phyloP scores from a whole-genome alignment of 2,888 invertebrate genomes.

The Conops quadrifasciatus region DNA sequence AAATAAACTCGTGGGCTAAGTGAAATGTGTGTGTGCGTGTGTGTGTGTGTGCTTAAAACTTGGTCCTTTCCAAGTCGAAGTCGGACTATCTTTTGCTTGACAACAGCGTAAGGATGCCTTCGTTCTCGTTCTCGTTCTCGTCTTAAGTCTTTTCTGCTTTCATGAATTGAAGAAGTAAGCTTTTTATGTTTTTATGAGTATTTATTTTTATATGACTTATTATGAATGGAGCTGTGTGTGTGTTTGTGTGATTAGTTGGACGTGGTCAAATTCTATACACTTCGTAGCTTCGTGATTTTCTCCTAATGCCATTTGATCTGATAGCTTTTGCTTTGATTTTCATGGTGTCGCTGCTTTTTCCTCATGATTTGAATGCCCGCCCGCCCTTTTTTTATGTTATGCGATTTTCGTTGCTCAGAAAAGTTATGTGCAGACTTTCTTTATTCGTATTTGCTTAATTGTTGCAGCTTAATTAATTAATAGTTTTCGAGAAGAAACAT shows the following conservation, averaged over 20 bases:
- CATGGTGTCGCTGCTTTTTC: conserved; percentile 18
- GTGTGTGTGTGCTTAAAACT: conserved; percentile 4
- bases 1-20: no score
- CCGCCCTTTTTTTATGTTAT: conserved; percentile 7
- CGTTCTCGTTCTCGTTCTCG: not conserved
- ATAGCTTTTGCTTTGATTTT: conserved; percentile 32
- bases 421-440: not conserved
- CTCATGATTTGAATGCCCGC: conserved; percentile 25
- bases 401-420: not conserved
- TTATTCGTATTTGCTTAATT: not conserved
- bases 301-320: conserved; percentile 33
- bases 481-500: not conserved
- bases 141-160: conserved; percentile 43
- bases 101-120: not conserved
- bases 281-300: not conserved
- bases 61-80: conserved; percentile 17
- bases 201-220: conserved; percentile 20
- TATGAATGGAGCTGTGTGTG: conserved; percentile 14
- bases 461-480: not conserved
- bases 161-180: conserved; percentile 47
- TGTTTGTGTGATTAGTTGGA: not conserved
- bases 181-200: conserved; percentile 41
- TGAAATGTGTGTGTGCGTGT: not conserved
- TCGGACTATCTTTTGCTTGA: not conserved
- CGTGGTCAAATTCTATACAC: conserved; percentile 26